These are phyloP conservation scores for Microctonus aethiopoides DNA, from an alignment of 2,888 invertebrate species.

Conservation along the genomic window DNA sequence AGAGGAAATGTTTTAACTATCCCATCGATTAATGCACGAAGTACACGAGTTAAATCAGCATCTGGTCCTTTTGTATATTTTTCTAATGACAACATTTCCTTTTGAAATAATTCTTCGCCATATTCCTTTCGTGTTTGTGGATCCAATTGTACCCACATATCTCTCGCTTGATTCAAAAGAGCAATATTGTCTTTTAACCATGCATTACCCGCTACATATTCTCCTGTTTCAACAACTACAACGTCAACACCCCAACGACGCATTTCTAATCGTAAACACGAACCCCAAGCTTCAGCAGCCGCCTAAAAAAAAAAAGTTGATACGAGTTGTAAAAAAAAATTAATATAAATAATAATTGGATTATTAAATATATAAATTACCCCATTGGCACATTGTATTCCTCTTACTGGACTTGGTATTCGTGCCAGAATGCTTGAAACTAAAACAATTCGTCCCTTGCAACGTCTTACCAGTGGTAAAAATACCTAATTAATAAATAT, in stretches of 20 bases:
- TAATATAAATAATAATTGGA: background rate
- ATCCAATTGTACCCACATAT: slow-evolving; percentile 85
- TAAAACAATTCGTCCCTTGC: slow-evolving; percentile 83
- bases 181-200: slow-evolving; percentile 78
- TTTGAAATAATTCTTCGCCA: slow-evolving; percentile 86
- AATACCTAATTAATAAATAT: slow-evolving; percentile 74
- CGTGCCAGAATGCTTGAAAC: slow-evolving; percentile 84
- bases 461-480: slow-evolving; percentile 81
- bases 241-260: slow-evolving; percentile 85
- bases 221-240: slow-evolving; percentile 85
- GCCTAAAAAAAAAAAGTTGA: slow-evolving; percentile 69
- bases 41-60: slow-evolving; percentile 80
- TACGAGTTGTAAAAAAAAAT: background rate
- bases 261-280: slow-evolving; percentile 83
- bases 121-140: slow-evolving; percentile 82
- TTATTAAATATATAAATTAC: slow-evolving; percentile 45
- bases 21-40: slow-evolving; percentile 81
- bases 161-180: slow-evolving; percentile 77
- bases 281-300: slow-evolving; percentile 83
- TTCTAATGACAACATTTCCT: slow-evolving; percentile 81
- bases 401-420: slow-evolving; percentile 82
- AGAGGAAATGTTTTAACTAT: slow-evolving; percentile 85
- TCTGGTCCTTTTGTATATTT: slow-evolving; percentile 81
- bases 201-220: slow-evolving; percentile 83
- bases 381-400: slow-evolving; percentile 80